Conservation (phyloP, 2,113 vertebrate species). For the Numenius arquata region DNA sequence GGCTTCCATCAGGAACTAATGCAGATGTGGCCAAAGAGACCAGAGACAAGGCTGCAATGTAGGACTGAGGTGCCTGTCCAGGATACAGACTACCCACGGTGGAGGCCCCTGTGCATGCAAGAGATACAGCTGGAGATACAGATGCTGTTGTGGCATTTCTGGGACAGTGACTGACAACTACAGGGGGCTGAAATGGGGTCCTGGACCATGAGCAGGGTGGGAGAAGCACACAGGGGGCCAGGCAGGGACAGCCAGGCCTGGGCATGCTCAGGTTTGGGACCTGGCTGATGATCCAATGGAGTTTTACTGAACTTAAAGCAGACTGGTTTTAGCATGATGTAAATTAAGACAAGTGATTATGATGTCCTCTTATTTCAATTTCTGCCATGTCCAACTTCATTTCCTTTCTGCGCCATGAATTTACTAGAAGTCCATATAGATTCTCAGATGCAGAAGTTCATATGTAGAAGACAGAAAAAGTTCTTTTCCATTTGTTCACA, state of each 20-base stretch:
- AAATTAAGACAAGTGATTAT: not conserved
- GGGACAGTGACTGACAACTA: accelerated
- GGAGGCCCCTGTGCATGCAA: not conserved
- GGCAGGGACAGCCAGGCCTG: not conserved
- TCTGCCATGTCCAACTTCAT: not conserved
- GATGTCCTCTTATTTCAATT: not conserved
- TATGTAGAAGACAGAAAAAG: not conserved
- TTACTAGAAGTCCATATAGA: not conserved
- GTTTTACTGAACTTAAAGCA: not conserved
- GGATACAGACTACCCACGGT: not conserved
- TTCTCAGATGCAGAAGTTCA: not conserved
- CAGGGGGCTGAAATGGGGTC: not conserved
- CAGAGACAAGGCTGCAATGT: not conserved
- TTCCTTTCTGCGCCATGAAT: not conserved
- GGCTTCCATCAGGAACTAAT: not conserved
- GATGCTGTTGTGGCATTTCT: not conserved
- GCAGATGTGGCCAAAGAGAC: not conserved
- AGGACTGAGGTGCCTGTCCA: not conserved
- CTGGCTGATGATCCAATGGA: not conserved
- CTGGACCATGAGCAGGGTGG: accelerated
- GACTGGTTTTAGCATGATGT: not conserved
- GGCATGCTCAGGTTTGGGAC: accelerated
- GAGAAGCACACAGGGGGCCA: accelerated
- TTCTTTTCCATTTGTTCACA: not conserved
- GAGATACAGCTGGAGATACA: not conserved